Evolutionary conservation across 2,113 vertebrate species (phyloP), one percentile per base, ranked within the genome.

Genomic region (Catharus minimus): DNA sequence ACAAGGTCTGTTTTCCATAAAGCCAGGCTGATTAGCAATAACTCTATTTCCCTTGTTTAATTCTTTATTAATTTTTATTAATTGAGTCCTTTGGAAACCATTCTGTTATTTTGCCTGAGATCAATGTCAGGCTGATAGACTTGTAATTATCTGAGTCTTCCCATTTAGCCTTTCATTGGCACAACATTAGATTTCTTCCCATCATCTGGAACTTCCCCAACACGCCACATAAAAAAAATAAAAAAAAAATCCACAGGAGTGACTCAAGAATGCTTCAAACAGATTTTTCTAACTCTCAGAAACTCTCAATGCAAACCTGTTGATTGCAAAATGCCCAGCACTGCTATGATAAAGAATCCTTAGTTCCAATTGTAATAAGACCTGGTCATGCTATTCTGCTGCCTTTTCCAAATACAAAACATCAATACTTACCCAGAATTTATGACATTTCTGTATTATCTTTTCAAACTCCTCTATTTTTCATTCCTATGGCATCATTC

Each of bases 31-130:
- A 88, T 94, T 88, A 93, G 60, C 76, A 96, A 86, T 92, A 95
- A 96, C 89, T 86, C 3, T 41, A 91, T 94, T 94, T 92, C 62
- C 38, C 39, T 82, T 76, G 32, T 92, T 96, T 93, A 94, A 92
- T 91, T 89, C 87, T 82, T 96, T 92, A 96, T 95, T 92, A 96
- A 95, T 94, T 93, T 80, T 96, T 92, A 96, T 94, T 92, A 96
- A 96, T 94, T 93, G 81, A 89, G 93, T 76, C 78, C 78, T 92
- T 92, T 69, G 82, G 89, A 89, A 96, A 89, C 71, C 71, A 87
- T 91, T 95, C 93, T 89, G 89, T 92, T 94, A 91, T 94, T 95
- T 93, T 92, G 74, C 74, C 67, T 41, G 62, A 91, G 91, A 90
- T 88, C 86, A 94, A 88, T 90, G 92, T 95, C 90, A 95, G 73